These are phyloP conservation scores for Halcyon smyrnensis DNA, from an alignment of 2,797 vertebrate genomes.

Conservation along the genomic window DNA sequence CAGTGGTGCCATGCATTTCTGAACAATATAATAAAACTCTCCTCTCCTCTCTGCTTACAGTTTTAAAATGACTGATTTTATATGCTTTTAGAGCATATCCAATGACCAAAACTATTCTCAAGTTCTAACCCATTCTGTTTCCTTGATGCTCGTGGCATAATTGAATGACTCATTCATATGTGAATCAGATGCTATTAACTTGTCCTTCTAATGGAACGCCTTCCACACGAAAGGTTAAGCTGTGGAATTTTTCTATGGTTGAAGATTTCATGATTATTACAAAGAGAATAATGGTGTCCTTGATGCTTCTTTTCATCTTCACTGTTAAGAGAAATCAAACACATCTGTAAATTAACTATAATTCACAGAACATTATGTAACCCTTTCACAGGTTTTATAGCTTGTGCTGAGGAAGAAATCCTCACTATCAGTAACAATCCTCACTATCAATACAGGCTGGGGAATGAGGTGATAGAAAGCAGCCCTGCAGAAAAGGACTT, in stretches of 20 bases:
- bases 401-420: not conserved
- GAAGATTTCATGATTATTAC: constrained; percentile 18
- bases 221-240: constrained; percentile 41
- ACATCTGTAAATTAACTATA: constrained; percentile 60
- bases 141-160: not conserved
- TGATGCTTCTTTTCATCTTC: constrained; percentile 68
- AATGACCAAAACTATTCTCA: not conserved
- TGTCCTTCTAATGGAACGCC: constrained; percentile 31
- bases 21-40: not conserved
- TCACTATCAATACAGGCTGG: too few relatives aligned
- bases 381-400: constrained; percentile 52
- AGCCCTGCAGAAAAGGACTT: too few relatives aligned
- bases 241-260: constrained; percentile 33
- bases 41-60: not conserved
- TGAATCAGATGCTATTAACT: constrained; percentile 17
- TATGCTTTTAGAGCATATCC: not conserved
- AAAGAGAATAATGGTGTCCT: constrained; percentile 42
- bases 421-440: too few relatives aligned
- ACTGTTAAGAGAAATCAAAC: constrained; percentile 41
- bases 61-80: not conserved
- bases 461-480: too few relatives aligned
- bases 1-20: not conserved
- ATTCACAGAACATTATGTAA: constrained; percentile 57
- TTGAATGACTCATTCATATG: not conserved
- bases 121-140: not conserved